Base-by-base conservation (phyloP, 2,888 invertebrate species). In the Zaprionus obscuricornis region DNA sequence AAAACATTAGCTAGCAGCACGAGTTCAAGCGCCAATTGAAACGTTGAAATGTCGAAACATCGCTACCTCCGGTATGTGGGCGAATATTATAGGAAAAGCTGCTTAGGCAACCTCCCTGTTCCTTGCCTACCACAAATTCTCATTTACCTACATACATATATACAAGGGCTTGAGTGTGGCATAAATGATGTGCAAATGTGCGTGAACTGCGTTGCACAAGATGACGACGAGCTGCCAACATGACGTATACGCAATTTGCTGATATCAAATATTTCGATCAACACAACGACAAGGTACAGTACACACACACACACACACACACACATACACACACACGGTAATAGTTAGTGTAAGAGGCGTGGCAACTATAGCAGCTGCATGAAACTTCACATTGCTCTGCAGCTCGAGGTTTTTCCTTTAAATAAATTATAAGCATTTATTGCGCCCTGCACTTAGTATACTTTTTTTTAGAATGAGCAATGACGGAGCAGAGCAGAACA, bases 341-440 rank as follows among this genome's bases (percentile, higher is more conserved):
- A 37, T 33, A 50, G 26, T 13, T n/a, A 7, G 31, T 31, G 13
- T 31, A 14, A 13, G n/a, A n/a, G n/a, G 31, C 11, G 31, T 5
- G 13, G n/a, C n/a, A n/a, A n/a, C n/a, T 31, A 8, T 29, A 50
- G 26, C 46, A 33, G 42, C 47, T 60, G 63, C 56, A 50, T 51
- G 62, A 46, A 40, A 31, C n/a, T n/a, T n/a, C 52, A 52, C 56
- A 45, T 56, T 57, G 63, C 64, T 65, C 54, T 70, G 31, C 52
- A 58, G 49, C 50, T 26, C 10, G n/a, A 29, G 42, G 11, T 43
- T 17, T 62, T 54, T 51, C 59, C 62, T 65, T 85, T 85, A 66
- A 85, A 79, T 79, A 82, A 79, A 77, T 74, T 74, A 79, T 79
- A 37, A 82, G 68, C 78, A 66, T 74, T 77, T 82, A 79, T 85